Base-by-base conservation (phyloP, 2,113 vertebrate species). In the Anguilla rostrata region DNA sequence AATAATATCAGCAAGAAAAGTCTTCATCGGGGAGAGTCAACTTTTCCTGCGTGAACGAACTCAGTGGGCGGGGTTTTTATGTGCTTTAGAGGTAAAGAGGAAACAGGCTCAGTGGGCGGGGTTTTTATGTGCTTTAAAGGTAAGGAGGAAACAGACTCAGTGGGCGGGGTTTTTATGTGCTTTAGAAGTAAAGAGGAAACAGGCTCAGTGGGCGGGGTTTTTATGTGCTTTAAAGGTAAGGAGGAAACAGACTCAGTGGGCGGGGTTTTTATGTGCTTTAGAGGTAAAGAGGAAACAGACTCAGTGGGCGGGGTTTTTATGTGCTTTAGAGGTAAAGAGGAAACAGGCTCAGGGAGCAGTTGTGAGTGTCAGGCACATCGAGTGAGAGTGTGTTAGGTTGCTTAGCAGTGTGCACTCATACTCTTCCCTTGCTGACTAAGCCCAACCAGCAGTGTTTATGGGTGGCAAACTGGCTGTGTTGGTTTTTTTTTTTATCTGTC, bases 131-230 rank as follows among this genome's bases (percentile, higher is more conserved):
- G 1, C 34, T 34, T 1, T 34, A 34, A 1, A 34, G 34, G 34
- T 34, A 34, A 34, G 1, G 34, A 34, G 34, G 34, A 34, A 34
- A 34, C 34, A 34, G 34, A 34, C 34, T 34, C 34, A 34, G 34
- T 34, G 88, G 91, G 90, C 92, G 85, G 81, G 43, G 85, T 89
- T 95, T 60, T 95, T 92, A 95, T 89, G 87, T 87, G 91, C 3
- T 89, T 92, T 43, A 94, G 94, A 88, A 95, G 94, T 95, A 84
- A 91, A 88, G 39, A 84, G 88, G 92, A 93, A 92, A 93, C 90
- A 83, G 86, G 87, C 85, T 86, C 82, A 89, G 91, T 88, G 87
- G 34, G 34, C 34, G 34, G 34, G 34, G 34, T 34, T 34, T 34
- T 34, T 34, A 34, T 34, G 34, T 34, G 34, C 34, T 34, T 34